These are phyloP conservation scores for Momotus momota DNA, from an alignment of 2,797 vertebrate genomes.

Conservation along the genomic window DNA sequence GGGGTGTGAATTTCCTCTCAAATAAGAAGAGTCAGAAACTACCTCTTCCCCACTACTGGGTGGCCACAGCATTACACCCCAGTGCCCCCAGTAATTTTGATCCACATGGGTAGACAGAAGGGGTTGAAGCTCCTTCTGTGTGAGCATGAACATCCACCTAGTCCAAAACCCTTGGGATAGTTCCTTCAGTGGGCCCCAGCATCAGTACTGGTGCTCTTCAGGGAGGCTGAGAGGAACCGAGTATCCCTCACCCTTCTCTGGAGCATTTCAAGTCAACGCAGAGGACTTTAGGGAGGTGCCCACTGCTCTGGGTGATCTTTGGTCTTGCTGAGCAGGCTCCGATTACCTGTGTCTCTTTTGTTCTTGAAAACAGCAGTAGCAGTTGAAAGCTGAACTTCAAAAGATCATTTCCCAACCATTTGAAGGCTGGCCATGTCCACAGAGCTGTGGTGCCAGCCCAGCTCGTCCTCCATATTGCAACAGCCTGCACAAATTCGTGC, in stretches of 20 bases:
- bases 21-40: not conserved
- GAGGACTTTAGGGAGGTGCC: not conserved
- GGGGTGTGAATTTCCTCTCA: not conserved
- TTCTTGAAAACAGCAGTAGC: not conserved
- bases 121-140: not conserved
- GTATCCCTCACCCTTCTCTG: not conserved
- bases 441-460: not conserved
- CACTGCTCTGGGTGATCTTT: not conserved
- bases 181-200: not conserved
- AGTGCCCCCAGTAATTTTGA: not conserved
- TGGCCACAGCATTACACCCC: not conserved
- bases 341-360: not conserved
- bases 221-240: not conserved
- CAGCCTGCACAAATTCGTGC: not conserved
- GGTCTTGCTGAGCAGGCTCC: not conserved
- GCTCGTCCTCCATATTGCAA: not conserved
- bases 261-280: not conserved
- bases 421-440: not conserved
- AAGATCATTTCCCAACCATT: not conserved
- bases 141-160: not conserved
- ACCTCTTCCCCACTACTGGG: not conserved
- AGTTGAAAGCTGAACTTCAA: not conserved
- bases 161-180: fast-evolving
- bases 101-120: fast-evolving
- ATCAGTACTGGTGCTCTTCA: not conserved